Evolutionary conservation across 2,113 vertebrate genomes (phyloP).

Genomic region (Albula glossodonta): DNA sequence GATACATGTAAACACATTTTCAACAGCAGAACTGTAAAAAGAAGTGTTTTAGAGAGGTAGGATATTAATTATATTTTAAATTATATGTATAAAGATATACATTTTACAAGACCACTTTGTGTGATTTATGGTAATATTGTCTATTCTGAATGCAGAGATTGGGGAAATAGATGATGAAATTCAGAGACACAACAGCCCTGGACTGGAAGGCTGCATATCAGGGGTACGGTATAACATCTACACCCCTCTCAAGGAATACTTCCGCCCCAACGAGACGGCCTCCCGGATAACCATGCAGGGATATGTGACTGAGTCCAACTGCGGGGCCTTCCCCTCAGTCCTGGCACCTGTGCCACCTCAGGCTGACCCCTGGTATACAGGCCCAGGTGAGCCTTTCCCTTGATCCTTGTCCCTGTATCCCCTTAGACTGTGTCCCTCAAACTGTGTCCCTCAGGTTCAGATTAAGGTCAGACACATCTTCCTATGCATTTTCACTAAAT

Average conservation of each 20-base stretch:
- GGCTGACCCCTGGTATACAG: conserved; percentile 92
- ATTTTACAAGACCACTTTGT: background rate
- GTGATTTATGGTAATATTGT: background rate
- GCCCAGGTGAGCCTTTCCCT: conserved; percentile 71
- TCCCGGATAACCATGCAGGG: conserved; percentile 82
- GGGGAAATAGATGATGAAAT: conserved; percentile 91
- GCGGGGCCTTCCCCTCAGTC: conserved; percentile 85
- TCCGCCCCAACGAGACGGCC: conserved; percentile 79
- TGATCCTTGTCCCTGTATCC: background rate
- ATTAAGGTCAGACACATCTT: too few relatives aligned
- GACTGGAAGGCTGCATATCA: conserved; percentile 90
- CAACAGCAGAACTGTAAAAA: too few relatives aligned
- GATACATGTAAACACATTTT: too few relatives aligned
- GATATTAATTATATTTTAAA: too few relatives aligned
- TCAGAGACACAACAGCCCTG: conserved; percentile 89
- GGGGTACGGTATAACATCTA: conserved; percentile 93
- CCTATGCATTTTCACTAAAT: too few relatives aligned
- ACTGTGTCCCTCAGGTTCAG: too few relatives aligned
- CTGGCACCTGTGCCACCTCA: conserved; percentile 85
- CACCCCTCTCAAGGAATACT: conserved; percentile 86
- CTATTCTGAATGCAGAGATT: conserved; percentile 69
- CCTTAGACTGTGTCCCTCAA: too few relatives aligned
- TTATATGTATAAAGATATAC: too few relatives aligned
- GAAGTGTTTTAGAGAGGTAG: too few relatives aligned
- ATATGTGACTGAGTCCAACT: conserved; percentile 88